phyloP scores from a whole-genome alignment of 2,888 invertebrate genomes.

The Mechanitis messenoides region DNA sequence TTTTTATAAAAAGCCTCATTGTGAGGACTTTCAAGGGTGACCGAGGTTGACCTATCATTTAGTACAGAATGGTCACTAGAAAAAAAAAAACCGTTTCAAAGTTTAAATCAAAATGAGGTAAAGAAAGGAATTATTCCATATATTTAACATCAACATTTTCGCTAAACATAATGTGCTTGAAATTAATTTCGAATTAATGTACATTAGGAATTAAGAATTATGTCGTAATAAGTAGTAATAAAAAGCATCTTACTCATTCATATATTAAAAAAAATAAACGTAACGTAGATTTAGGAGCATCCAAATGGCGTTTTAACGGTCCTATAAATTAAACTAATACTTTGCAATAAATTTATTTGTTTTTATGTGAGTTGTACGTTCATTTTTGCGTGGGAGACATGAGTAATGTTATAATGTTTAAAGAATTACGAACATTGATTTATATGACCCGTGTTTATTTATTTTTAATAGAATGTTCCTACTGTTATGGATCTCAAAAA shows the following conservation, averaged over 20 bases:
- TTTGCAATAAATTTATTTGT: constrained; percentile 1
- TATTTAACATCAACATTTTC: too few species aligned
- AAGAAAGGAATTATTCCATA: too few species aligned
- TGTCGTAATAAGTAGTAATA: constrained; percentile 2
- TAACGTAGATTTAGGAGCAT: background rate
- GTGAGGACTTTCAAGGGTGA: too few species aligned
- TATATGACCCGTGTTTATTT: background rate
- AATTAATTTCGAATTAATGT: background rate
- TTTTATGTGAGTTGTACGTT: background rate
- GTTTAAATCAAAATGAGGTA: too few species aligned
- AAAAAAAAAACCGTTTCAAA: too few species aligned
- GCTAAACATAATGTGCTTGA: too few species aligned
- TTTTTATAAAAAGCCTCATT: too few species aligned
- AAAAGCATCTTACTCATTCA: background rate
- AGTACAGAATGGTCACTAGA: too few species aligned
- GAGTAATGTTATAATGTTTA: constrained; percentile 1
- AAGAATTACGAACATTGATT: background rate
- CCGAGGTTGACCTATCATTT: too few species aligned
- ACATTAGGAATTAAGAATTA: background rate
- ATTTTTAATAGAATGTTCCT: too few species aligned
- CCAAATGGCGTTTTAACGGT: background rate
- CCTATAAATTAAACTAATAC: background rate
- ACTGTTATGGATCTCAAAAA: too few species aligned
- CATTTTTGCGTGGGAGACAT: constrained; percentile 3
- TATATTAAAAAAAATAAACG: background rate